phyloP scores from a whole-genome alignment of 2,888 invertebrate genomes.

The Sphaerophoria taeniata region DNA sequence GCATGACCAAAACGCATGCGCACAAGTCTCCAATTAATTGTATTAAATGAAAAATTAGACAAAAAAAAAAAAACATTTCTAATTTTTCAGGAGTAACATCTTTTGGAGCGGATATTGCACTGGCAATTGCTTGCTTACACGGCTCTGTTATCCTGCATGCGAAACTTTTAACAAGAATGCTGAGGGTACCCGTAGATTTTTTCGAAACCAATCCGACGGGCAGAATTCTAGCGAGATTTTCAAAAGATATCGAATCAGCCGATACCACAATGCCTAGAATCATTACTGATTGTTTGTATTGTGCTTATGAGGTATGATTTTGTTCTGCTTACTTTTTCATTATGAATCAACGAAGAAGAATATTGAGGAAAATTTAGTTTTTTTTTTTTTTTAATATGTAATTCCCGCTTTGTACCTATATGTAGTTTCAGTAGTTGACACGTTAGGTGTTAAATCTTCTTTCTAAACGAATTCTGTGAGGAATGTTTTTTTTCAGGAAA shows the following conservation, averaged over 20 bases:
- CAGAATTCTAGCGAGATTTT: constrained; percentile 85
- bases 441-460: no score
- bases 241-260: constrained; percentile 83
- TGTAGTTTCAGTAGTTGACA: no score
- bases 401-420: no score
- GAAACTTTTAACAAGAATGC: constrained; percentile 83
- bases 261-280: constrained; percentile 82
- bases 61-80: not conserved
- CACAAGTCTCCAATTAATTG: not conserved
- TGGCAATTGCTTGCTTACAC: constrained; percentile 85
- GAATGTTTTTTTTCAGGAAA: no score
- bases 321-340: no score
- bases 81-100: constrained; percentile 87
- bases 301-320: constrained; percentile 84
- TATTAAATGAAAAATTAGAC: not conserved
- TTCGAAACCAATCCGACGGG: constrained; percentile 87
- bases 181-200: constrained; percentile 84
- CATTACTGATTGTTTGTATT: constrained; percentile 85
- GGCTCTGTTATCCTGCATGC: constrained; percentile 81
- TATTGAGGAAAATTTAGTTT: no score
- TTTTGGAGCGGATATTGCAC: constrained; percentile 87
- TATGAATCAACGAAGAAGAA: no score
- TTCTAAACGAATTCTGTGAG: no score
- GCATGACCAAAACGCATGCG: no score
- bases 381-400: no score